Conservation (phyloP, 2,113 vertebrate species). For the Siniperca knerii region DNA sequence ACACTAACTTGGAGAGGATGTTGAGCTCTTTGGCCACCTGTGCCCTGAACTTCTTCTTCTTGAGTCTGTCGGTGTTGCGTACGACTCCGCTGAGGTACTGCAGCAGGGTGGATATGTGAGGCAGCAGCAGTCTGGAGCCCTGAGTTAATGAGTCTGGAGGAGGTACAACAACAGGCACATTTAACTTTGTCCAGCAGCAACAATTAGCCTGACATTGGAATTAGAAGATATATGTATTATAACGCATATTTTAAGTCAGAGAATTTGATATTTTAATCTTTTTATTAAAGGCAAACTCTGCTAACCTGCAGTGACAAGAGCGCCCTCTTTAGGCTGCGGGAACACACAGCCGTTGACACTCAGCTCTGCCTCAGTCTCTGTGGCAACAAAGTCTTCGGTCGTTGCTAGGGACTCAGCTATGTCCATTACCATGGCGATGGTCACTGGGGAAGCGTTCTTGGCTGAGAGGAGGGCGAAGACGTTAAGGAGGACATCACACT, state of each 20-base stretch:
- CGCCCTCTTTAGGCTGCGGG: conserved; percentile 66
- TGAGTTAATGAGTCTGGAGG: conserved; percentile 84
- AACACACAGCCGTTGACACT: conserved; percentile 83
- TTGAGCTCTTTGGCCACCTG: conserved; percentile 96
- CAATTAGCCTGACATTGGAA: neutral
- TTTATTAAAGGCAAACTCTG: neutral
- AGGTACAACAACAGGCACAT: neutral
- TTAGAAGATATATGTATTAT: neutral
- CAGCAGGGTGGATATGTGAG: conserved; percentile 91
- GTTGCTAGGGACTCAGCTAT: conserved; percentile 90
- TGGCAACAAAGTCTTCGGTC: conserved; percentile 87
- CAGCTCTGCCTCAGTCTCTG: conserved; percentile 82
- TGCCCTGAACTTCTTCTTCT: conserved; percentile 90
- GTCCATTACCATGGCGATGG: conserved; percentile 90
- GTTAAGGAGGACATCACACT: conserved; percentile 89
- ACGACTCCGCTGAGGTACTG: conserved; percentile 90
- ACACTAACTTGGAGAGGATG: conserved; percentile 95
- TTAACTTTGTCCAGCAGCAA: neutral
- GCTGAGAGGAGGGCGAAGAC: conserved; percentile 92
- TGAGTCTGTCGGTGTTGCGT: conserved; percentile 88
- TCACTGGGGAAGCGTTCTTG: conserved; percentile 88
- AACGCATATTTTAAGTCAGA: too few species aligned
- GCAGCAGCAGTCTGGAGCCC: conserved; percentile 89
- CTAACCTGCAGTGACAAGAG: conserved; percentile 80
- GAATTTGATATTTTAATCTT: too few species aligned